phyloP scores from a whole-genome alignment of 1,140 invertebrate genomes.

The Nasonia longicornis region DNA sequence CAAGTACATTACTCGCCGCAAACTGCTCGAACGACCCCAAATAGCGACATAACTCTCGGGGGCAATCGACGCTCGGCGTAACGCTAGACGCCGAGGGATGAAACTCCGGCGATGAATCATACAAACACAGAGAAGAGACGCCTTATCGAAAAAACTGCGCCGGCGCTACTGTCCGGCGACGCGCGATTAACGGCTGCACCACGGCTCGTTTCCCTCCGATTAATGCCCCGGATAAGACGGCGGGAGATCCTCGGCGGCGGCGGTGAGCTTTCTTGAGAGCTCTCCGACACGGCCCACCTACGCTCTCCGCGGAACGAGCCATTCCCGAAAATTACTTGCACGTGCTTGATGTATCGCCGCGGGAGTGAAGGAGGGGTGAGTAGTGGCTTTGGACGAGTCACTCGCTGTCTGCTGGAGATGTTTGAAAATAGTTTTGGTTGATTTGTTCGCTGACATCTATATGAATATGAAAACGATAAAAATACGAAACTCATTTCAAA shows the following conservation, averaged over 20 bases:
- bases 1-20: too few species aligned
- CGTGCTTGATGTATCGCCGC: neutral
- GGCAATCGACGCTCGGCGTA: constrained; percentile 3
- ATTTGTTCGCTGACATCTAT: too few species aligned
- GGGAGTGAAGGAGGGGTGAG: too few species aligned
- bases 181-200: constrained; percentile 37
- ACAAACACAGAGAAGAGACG: neutral
- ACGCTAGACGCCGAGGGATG: neutral
- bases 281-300: constrained; percentile 3
- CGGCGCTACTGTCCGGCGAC: constrained; percentile 13
- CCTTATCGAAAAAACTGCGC: constrained; percentile 23
- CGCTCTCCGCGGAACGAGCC: constrained; percentile 18
- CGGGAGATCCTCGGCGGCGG: neutral
- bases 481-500: neutral
- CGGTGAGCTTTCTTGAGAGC: neutral
- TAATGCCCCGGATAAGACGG: constrained; percentile 41
- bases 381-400: too few species aligned
- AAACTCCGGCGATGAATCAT: constrained; percentile 34
- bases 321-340: neutral
- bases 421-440: too few species aligned
- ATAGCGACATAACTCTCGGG: neutral
- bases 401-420: too few species aligned
- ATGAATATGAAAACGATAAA: neutral
- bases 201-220: constrained; percentile 41
- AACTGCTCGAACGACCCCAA: neutral